These are phyloP conservation scores for Doris montereyensis DNA, from an alignment of 2,888 invertebrate species.

Conservation along the genomic window DNA sequence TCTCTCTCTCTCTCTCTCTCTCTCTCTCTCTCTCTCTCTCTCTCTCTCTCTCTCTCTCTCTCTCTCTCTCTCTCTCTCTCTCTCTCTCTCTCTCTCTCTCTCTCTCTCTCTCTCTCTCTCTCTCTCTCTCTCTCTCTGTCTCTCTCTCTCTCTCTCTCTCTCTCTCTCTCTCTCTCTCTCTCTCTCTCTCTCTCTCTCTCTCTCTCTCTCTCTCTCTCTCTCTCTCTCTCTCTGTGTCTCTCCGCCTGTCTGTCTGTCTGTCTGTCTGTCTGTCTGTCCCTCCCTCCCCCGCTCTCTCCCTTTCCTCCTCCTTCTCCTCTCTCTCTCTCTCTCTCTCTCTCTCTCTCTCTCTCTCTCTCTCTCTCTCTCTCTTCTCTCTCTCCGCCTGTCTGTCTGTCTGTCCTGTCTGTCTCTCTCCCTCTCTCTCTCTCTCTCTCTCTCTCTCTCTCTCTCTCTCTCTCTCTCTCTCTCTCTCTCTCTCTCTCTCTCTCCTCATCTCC, in stretches of 20 bases:
- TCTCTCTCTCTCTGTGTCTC: neutral
- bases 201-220: neutral
- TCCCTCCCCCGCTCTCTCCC: neutral
- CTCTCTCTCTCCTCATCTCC: conserved; percentile 2
- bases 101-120: neutral
- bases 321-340: neutral
- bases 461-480: conserved; percentile 21
- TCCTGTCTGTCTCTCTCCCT: conserved; percentile 15
- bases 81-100: neutral
- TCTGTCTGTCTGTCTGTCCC: neutral
- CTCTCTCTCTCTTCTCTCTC: neutral
- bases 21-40: neutral
- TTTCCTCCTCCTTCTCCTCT: neutral
- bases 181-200: neutral
- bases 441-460: conserved; percentile 21
- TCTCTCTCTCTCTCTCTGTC: neutral
- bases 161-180: neutral
- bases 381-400: conserved; percentile 8
- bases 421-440: conserved; percentile 25
- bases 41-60: conserved; percentile 12
- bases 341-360: neutral
- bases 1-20: neutral
- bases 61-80: neutral
- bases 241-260: neutral
- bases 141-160: conserved; percentile 8